These are phyloP conservation scores for Balanococcus diminutus DNA, from an alignment of 2,888 invertebrate species.

Conservation along the genomic window DNA sequence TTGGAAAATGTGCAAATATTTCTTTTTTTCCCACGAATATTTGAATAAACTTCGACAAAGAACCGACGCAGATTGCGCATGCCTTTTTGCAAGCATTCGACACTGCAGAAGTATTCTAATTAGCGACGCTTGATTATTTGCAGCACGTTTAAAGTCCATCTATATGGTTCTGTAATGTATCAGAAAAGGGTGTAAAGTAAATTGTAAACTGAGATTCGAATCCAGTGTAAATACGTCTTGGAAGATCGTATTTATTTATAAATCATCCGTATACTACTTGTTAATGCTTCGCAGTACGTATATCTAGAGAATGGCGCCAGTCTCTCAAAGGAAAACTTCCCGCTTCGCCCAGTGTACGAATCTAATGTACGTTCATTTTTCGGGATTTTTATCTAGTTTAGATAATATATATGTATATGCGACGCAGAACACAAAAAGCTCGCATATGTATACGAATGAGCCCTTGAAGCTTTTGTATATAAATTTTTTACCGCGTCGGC, in stretches of 20 bases:
- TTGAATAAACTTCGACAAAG: no score
- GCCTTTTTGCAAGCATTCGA: no score
- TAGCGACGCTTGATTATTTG: neutral
- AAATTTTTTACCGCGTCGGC: constrained; percentile 34
- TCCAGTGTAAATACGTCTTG: neutral
- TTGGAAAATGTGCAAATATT: no score
- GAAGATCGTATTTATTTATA: neutral
- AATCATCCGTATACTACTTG: neutral
- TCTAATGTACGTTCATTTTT: neutral
- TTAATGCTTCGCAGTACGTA: neutral
- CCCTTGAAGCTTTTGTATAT: neutral
- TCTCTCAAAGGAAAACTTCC: neutral
- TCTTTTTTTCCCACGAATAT: no score
- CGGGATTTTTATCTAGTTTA: neutral
- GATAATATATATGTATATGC: neutral
- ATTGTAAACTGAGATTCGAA: neutral
- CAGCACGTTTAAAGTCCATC: neutral
- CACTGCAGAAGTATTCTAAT: no score
- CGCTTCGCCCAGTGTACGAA: neutral
- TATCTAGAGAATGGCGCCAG: neutral
- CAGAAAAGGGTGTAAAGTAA: neutral
- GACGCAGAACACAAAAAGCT: neutral
- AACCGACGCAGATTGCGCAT: no score
- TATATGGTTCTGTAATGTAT: neutral
- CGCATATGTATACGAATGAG: neutral